Evolutionary conservation across 2,797 vertebrate species (phyloP).

Genomic region (Pyrocephalus nanus): DNA sequence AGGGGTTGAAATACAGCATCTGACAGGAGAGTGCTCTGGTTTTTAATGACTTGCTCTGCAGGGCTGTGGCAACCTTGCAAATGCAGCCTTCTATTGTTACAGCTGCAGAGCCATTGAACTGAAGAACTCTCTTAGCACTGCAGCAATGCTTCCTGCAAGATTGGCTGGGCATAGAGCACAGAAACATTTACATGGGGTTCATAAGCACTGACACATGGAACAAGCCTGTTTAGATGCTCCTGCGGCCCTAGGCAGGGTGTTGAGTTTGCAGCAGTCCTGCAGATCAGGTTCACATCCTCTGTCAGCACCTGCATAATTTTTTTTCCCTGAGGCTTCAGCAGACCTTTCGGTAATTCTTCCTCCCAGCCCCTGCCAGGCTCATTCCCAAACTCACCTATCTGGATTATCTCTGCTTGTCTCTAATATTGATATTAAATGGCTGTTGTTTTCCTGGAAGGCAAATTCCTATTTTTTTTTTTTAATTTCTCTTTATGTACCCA

Average conservation of each 20-base stretch:
- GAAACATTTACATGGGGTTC: not conserved
- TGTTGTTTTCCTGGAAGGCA: not conserved
- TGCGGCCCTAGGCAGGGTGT: not conserved
- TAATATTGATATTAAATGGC: not conserved
- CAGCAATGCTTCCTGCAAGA: not conserved
- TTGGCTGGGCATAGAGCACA: not conserved
- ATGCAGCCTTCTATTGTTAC: not conserved
- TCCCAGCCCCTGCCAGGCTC: not conserved
- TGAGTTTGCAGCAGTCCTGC: not conserved
- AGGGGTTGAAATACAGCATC: not conserved
- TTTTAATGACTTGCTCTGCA: not conserved
- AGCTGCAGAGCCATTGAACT: not conserved
- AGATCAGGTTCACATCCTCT: not conserved
- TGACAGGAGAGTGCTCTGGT: not conserved
- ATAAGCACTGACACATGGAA: not conserved
- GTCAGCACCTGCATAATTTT: not conserved
- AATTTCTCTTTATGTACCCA: not conserved
- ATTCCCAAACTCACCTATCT: not conserved
- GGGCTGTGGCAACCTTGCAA: not conserved
- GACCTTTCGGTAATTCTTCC: not conserved
- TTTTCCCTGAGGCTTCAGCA: not conserved
- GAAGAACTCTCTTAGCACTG: not conserved
- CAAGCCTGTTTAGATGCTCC: not conserved
- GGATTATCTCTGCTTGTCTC: not conserved
- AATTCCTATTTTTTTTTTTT: not conserved